Evolutionary conservation across 92 coral and sea anemone species (phyloP).

Genomic region (Paragorgia papillata): DNA sequence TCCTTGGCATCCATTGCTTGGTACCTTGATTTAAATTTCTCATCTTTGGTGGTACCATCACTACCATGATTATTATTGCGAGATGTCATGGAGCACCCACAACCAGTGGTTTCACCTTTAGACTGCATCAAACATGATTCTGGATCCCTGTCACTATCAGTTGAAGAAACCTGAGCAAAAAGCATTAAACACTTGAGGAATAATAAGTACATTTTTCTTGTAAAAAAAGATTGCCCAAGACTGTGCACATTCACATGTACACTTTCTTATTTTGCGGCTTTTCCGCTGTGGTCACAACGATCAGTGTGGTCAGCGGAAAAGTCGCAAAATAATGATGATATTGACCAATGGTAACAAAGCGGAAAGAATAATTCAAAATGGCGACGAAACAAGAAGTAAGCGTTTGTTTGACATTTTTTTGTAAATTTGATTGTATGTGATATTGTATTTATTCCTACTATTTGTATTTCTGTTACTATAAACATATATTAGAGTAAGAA

Average conservation of each 20-base stretch:
- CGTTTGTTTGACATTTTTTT: too few species aligned
- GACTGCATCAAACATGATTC: background rate
- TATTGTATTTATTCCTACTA: too few species aligned
- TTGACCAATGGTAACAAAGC: constrained; percentile 3
- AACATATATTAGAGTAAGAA: constrained; percentile 65
- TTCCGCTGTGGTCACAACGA: too few species aligned
- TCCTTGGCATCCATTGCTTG: constrained; percentile 39
- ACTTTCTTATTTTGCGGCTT: too few species aligned
- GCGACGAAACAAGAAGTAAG: constrained; percentile 76
- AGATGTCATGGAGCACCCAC: constrained; percentile 53
- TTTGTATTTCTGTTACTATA: too few species aligned
- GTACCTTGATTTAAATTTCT: constrained; percentile 41
- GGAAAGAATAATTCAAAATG: constrained; percentile 45
- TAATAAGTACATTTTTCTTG: constrained; percentile 15
- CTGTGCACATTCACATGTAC: too few species aligned
- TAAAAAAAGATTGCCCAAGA: background rate
- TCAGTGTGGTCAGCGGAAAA: background rate
- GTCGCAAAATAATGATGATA: background rate
- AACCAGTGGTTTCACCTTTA: constrained; percentile 20
- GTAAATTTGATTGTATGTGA: too few species aligned
- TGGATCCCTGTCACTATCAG: constrained; percentile 22
- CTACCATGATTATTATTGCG: background rate
- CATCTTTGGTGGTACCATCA: background rate
- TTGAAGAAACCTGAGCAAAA: constrained; percentile 29
- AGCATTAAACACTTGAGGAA: constrained; percentile 9